A percentile compares a stretch with the other conserved stretches of the same genome.
These are phyloP conservation scores for Xenops minutus DNA, from an alignment of 2,797 vertebrate species.

Conservation along the genomic window DNA sequence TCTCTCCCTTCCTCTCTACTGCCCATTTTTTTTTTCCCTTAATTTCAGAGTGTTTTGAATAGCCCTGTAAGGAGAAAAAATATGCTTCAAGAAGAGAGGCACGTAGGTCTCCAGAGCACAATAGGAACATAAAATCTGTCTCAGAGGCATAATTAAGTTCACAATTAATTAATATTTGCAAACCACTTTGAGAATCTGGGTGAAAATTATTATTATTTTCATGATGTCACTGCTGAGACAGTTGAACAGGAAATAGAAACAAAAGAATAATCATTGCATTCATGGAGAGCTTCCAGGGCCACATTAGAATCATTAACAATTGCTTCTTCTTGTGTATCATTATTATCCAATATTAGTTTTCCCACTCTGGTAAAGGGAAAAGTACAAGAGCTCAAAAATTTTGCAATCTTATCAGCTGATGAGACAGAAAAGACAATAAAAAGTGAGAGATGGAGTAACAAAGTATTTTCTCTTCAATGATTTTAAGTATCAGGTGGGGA, in stretches of 20 bases:
- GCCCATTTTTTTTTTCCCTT: too few relatives aligned
- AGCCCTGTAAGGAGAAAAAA: background rate
- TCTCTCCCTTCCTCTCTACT: background rate
- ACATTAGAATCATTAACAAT: conserved; percentile 8
- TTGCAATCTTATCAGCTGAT: background rate
- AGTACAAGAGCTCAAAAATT: background rate
- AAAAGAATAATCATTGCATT: conserved; percentile 42
- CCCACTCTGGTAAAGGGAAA: background rate
- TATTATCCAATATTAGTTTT: conserved; percentile 31
- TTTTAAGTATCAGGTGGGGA: background rate
- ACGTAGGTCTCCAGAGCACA: conserved; percentile 25
- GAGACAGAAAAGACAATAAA: background rate
- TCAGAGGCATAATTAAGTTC: conserved; percentile 62
- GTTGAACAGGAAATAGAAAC: conserved; percentile 42
- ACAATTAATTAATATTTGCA: conserved; percentile 65
- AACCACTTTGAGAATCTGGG: conserved; percentile 43
- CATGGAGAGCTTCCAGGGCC: background rate
- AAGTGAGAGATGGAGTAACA: background rate
- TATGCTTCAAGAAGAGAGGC: background rate
- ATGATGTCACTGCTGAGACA: conserved; percentile 12
- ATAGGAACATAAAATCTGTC: conserved; percentile 36
- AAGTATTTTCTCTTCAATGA: background rate
- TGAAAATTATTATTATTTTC: conserved; percentile 58
- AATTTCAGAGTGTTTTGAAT: background rate
- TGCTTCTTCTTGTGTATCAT: background rate